These are phyloP conservation scores for Aphis craccivora DNA, from an alignment of 1,140 invertebrate species.

Conservation along the genomic window DNA sequence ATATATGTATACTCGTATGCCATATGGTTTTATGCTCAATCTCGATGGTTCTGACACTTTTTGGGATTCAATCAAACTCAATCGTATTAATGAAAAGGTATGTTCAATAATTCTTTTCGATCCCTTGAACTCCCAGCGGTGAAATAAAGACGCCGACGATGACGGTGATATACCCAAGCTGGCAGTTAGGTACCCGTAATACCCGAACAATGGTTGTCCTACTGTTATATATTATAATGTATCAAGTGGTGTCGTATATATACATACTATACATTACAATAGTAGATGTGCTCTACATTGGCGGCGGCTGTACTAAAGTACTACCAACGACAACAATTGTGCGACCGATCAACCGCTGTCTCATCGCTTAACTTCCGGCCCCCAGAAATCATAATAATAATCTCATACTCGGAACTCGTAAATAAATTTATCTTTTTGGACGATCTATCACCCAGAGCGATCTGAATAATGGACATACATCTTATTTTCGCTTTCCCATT, in stretches of 20 bases:
- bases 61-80: background rate
- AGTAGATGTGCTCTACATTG: background rate
- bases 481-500: background rate
- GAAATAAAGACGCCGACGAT: background rate
- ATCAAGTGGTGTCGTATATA: background rate
- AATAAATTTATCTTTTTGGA: background rate
- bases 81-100: background rate
- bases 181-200: background rate
- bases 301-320: background rate
- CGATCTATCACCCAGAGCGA: too few relatives aligned
- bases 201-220: background rate
- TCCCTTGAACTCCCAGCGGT: background rate
- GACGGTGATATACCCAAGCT: background rate
- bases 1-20: too few relatives aligned
- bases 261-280: background rate
- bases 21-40: background rate
- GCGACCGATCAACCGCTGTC: background rate
- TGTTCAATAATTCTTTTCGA: background rate
- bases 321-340: background rate
- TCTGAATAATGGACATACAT: background rate
- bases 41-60: background rate
- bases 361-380: background rate
- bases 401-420: background rate
- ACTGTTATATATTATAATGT: background rate
- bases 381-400: slow-evolving; percentile 25